Evolutionary conservation across 2,888 invertebrate genomes (phyloP), one percentile per base, ranked within the genome.

Genomic region (Caenorhabditis sp.): DNA sequence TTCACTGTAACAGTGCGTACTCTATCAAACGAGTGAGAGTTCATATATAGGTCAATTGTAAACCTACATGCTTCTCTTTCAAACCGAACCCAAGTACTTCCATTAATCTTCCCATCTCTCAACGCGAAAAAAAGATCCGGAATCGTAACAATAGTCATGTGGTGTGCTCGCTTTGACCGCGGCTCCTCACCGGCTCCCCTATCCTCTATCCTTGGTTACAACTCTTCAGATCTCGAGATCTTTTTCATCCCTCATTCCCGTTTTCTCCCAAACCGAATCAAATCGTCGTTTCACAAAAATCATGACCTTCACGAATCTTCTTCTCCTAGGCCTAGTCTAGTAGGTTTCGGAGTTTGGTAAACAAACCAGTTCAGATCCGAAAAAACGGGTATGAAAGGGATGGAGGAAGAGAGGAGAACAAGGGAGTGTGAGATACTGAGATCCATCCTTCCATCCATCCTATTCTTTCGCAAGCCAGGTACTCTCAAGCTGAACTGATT

Each of bases 401-500:
- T 13, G 40, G 32, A 32, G 9, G 9, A 32, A 32, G 32, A 32
- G 32, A 32, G 56, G 26, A 13, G 40, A 40, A 70, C 51, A n/a
- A 26, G 44, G 22, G 35, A 60, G 40, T 32, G 47, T 28, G 37
- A 37, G 37, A 50, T 20, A 24, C 24, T 28, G 40, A 40, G 40
- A 51, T 20, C 15, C 18, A 24, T 47, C 18, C 18, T 18, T 50
- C 60, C 32, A 32, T 32, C 32, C 32, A 32, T 32, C 32, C 32
- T 32, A 6, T 9, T 9, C 32, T 68, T 47, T 56, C 47, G 24
- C 24, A 40, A 47, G 40, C 62, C 71, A 51, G 65, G 74, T 72
- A 50, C 74, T 76, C 76, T 76, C 58, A 37, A 67, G 58, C 64
- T 50, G 61, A 76, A 76, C 67, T 76, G 76, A 76, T 76, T 76